These are phyloP conservation scores for Catostylus mosaicus DNA, from an alignment of 30 jellyfish, hydroid and myxozoan species.

Conservation along the genomic window DNA sequence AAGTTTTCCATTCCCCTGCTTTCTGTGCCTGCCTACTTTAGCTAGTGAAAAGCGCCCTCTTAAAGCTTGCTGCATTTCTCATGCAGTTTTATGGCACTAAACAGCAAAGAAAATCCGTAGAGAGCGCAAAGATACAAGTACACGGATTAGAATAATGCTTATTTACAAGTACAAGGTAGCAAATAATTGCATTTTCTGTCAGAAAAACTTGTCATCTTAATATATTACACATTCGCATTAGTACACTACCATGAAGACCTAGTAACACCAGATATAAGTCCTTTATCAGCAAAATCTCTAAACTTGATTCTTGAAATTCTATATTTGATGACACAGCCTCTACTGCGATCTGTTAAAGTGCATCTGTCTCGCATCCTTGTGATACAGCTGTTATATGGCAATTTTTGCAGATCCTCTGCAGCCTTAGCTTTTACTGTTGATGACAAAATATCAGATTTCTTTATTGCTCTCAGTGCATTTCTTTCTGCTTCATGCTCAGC, in stretches of 20 bases:
- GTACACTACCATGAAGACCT: constrained; percentile 82
- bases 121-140: no score
- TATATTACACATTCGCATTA: no score
- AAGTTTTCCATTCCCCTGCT: no score
- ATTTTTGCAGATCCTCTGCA: constrained; percentile 78
- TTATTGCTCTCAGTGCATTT: constrained; percentile 70
- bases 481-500: constrained; percentile 87
- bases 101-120: no score
- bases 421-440: constrained; percentile 79
- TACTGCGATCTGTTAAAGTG: constrained; percentile 86
- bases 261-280: constrained; percentile 86
- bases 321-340: constrained; percentile 76
- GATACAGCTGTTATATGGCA: constrained; percentile 83
- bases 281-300: constrained; percentile 94
- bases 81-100: no score
- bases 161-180: no score
- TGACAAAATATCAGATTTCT: constrained; percentile 86
- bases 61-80: no score
- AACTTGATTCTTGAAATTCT: constrained; percentile 93
- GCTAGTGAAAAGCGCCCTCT: no score
- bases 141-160: no score
- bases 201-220: no score
- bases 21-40: no score
- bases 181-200: no score
- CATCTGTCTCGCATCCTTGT: constrained; percentile 87